Base-by-base conservation (phyloP, 2,113 vertebrate genomes). In the Lamprologus tigripictilis region DNA sequence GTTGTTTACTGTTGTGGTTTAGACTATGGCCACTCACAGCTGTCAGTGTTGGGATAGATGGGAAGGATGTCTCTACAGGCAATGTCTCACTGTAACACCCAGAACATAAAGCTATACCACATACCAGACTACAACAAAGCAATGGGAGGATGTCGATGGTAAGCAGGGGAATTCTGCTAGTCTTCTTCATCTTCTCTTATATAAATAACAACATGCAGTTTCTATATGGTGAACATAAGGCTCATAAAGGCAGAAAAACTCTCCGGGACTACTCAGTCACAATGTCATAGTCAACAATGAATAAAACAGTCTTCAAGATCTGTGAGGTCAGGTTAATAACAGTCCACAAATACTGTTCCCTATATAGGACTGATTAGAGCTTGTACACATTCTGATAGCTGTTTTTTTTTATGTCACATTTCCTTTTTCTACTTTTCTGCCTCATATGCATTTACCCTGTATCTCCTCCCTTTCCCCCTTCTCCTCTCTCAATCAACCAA, bases 401-500 rank as follows among this genome's bases (percentile, higher is more conserved):
- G 3, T 2, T 33, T 17, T 84, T 84, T 51, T 21, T 87, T 35
- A 26, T 82, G 55, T 84, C 61, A 16, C 47, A 49, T 47, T 68
- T 26, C 45, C 61, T 19, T 54, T 1, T 49, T 23, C 68, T n/a
- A 45, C 31, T 17, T 81, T 81, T 81, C 49, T 81, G 35, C 66
- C 40, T 78, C 23, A 45, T 58, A 21, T 47, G 28, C n/a, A 28
- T 83, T 66, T 73, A 57, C 45, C 21, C 58, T 47, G 45, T 79
- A 7, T 31, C 57, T 17, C 51, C 51, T 28, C 35, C 8, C 23
- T 57, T 81, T 51, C 28, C 68, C 9, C 49, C 5, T 66, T 47
- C 53, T 14, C 42, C 55, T 89, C 71, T 86, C 87, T 91, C 91
- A 90, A 90, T 91, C 90, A 87, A 76, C 57, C 61, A 0, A 87